Percentiles rank a stretch among this genome's conserved stretches.
Evolutionary conservation across 1,140 invertebrate genomes (phyloP).

Genomic region (Bombyx mandarina): DNA sequence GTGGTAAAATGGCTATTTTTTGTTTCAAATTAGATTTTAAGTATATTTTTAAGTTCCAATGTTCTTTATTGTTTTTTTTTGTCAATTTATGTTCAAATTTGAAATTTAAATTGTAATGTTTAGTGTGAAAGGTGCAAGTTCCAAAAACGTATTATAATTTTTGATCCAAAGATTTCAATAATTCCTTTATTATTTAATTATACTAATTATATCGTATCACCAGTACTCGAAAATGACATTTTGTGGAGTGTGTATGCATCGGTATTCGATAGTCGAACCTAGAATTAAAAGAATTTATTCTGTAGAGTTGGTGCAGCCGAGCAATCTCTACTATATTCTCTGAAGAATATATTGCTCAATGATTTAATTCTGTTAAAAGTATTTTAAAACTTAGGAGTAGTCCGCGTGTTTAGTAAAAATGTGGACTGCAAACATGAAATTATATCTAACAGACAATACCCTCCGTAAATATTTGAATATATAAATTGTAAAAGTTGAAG

Average conservation of each 20-base stretch:
- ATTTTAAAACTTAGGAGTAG: constrained; percentile 59
- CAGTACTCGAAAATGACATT: constrained; percentile 51
- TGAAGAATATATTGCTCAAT: constrained; percentile 69
- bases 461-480: constrained; percentile 61
- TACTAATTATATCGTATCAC: constrained; percentile 33
- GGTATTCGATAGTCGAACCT: constrained; percentile 49
- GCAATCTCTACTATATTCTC: constrained; percentile 68
- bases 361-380: constrained; percentile 66
- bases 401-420: constrained; percentile 48
- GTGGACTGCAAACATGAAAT: constrained; percentile 54
- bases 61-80: constrained; percentile 45
- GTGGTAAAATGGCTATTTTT: constrained; percentile 51
- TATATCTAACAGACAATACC: constrained; percentile 69
- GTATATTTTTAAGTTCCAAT: constrained; percentile 55
- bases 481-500: constrained; percentile 55
- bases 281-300: constrained; percentile 52
- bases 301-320: constrained; percentile 66
- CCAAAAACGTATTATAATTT: constrained; percentile 63
- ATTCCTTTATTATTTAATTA: constrained; percentile 29
- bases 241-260: constrained; percentile 65
- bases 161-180: constrained; percentile 66
- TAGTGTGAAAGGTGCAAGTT: constrained; percentile 64
- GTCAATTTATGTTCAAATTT: constrained; percentile 54
- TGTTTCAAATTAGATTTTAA: constrained; percentile 63
- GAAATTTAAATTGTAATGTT: constrained; percentile 40